These are phyloP conservation scores for Pterois miles DNA, from an alignment of 2,797 vertebrate genomes.

Conservation along the genomic window DNA sequence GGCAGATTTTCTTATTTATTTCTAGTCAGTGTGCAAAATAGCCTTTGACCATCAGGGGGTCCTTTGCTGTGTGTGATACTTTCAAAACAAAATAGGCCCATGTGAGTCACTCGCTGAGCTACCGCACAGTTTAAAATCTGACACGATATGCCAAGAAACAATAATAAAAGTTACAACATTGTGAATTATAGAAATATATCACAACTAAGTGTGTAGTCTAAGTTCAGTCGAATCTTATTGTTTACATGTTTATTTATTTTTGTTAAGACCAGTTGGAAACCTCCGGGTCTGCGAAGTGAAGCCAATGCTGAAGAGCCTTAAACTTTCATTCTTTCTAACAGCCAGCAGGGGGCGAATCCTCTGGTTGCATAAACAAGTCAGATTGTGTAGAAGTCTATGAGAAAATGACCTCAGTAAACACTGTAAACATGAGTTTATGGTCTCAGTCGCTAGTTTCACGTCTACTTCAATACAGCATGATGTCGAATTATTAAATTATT, in stretches of 20 bases:
- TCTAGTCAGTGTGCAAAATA: background rate
- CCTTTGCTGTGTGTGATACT: background rate
- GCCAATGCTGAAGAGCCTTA: too few relatives aligned
- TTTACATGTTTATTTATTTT: background rate
- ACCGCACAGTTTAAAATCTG: background rate
- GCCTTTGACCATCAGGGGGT: background rate
- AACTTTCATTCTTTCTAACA: too few relatives aligned
- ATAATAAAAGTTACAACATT: background rate
- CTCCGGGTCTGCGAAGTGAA: too few relatives aligned
- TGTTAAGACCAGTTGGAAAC: background rate
- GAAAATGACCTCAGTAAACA: too few relatives aligned
- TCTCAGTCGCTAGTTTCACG: too few relatives aligned
- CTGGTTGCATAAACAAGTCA: too few relatives aligned
- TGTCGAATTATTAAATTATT: too few relatives aligned
- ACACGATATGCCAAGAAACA: background rate
- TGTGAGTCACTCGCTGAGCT: background rate
- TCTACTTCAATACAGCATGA: too few relatives aligned
- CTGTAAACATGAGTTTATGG: too few relatives aligned
- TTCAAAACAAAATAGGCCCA: background rate
- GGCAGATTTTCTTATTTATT: background rate
- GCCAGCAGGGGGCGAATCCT: too few relatives aligned
- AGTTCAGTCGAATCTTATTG: background rate
- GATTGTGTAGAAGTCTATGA: too few relatives aligned
- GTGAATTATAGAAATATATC: background rate
- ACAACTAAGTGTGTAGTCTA: background rate